Percentiles rank a stretch among this genome's conserved stretches.
phyloP scores from a whole-genome alignment of 1,140 invertebrate genomes.

The Sinella curviseta region DNA sequence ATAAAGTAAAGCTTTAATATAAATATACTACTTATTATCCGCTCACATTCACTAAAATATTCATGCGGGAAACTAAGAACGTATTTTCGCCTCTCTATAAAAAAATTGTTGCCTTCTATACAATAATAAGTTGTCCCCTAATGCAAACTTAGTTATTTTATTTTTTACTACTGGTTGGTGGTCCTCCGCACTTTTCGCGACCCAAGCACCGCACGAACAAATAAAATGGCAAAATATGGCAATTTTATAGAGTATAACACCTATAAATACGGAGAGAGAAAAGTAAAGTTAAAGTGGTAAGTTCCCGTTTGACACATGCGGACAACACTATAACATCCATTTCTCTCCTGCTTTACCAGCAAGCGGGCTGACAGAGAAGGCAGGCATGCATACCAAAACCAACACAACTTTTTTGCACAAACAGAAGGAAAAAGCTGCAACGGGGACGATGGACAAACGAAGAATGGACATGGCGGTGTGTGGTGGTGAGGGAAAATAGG shows the following conservation, averaged over 20 bases:
- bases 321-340: neutral
- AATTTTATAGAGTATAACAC: neutral
- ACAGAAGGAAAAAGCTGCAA: neutral
- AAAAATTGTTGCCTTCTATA: neutral
- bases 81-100: neutral
- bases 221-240: neutral
- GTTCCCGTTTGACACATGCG: conserved; percentile 13
- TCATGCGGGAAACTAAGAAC: neutral
- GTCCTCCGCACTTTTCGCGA: neutral
- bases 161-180: conserved; percentile 16
- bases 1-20: neutral
- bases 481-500: too few species aligned
- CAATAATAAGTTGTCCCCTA: neutral
- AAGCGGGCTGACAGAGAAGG: neutral
- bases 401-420: neutral
- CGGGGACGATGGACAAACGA: neutral
- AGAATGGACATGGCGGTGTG: neutral
- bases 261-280: neutral
- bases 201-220: neutral
- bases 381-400: neutral
- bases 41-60: neutral
- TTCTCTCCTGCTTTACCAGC: neutral
- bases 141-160: neutral
- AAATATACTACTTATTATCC: neutral
- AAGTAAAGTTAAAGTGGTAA: conserved; percentile 11